Conservation (phyloP, 2,888 invertebrate genomes). For the Chironomus riparius region DNA sequence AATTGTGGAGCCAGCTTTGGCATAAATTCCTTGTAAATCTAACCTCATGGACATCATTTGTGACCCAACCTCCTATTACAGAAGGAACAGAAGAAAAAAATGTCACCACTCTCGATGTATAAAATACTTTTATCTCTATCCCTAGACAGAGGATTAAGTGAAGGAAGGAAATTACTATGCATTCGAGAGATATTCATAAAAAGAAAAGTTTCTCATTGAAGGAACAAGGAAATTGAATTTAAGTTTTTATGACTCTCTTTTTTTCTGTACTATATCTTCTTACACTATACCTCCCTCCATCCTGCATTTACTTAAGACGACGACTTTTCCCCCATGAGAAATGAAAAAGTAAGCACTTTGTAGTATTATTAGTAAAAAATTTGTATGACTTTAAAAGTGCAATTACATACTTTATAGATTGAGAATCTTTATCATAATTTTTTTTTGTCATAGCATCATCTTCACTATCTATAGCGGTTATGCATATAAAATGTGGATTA, state of each 20-base stretch:
- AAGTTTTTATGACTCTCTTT: slow-evolving; percentile 10
- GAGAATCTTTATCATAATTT: background rate
- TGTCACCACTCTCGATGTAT: slow-evolving; percentile 4
- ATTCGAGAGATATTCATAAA: background rate
- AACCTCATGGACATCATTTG: too few relatives aligned
- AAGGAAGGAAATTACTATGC: slow-evolving; percentile 7
- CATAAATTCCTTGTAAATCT: too few relatives aligned
- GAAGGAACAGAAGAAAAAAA: background rate
- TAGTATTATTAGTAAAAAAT: background rate
- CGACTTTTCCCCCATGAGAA: background rate
- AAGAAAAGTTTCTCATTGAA: background rate
- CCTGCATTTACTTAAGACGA: too few relatives aligned
- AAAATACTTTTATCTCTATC: slow-evolving; percentile 11
- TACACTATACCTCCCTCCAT: background rate
- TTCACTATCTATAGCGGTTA: background rate
- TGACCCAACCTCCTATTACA: too few relatives aligned
- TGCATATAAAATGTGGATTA: background rate
- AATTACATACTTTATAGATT: background rate
- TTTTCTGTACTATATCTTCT: background rate
- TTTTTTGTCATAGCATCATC: background rate
- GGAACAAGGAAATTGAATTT: slow-evolving; percentile 24
- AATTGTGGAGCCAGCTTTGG: too few relatives aligned
- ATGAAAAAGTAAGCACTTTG: background rate
- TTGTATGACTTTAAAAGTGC: background rate
- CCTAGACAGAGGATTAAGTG: slow-evolving; percentile 11